Evolutionary conservation across 2,113 vertebrate species (phyloP).

Genomic region (Panthera tigris): DNA sequence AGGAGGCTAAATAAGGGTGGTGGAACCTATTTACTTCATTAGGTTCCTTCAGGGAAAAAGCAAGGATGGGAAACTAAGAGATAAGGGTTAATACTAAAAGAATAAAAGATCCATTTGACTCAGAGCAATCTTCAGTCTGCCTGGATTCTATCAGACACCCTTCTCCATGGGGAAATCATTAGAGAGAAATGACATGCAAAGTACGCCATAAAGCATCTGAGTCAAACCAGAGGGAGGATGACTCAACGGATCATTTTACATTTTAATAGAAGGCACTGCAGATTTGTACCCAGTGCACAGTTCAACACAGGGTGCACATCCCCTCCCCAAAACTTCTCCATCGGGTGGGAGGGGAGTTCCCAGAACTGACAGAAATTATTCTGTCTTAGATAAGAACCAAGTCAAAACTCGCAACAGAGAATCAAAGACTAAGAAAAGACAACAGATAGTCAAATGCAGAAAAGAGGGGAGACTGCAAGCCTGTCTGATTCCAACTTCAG

Average conservation of each 20-base stretch:
- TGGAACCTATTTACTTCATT: conserved; percentile 73
- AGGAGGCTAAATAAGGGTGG: conserved; percentile 62
- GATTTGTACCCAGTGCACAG: conserved; percentile 77
- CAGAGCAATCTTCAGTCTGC: conserved; percentile 78
- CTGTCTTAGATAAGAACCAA: conserved; percentile 81
- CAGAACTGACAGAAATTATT: conserved; percentile 82
- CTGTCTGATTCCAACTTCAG: conserved; percentile 45
- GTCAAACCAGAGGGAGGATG: conserved; percentile 83
- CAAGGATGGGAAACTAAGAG: conserved; percentile 65
- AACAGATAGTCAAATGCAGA: conserved; percentile 74
- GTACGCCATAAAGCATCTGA: conserved; percentile 75
- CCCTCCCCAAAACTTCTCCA: conserved; percentile 77
- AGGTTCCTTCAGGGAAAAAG: conserved; percentile 69
- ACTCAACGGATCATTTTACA: conserved; percentile 84
- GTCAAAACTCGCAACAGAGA: conserved; percentile 79
- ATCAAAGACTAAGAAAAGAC: conserved; percentile 78
- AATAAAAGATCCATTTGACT: conserved; percentile 78
- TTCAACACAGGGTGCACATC: conserved; percentile 64
- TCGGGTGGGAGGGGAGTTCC: conserved; percentile 83
- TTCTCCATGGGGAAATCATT: conserved; percentile 87
- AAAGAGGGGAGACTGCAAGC: conserved; percentile 33
- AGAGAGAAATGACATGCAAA: conserved; percentile 84
- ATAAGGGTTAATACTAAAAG: conserved; percentile 74
- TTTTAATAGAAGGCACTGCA: conserved; percentile 83
- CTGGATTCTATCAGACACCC: conserved; percentile 84